Evolutionary conservation across 2,888 invertebrate genomes (phyloP).

Genomic region (Papilio demoleus): DNA sequence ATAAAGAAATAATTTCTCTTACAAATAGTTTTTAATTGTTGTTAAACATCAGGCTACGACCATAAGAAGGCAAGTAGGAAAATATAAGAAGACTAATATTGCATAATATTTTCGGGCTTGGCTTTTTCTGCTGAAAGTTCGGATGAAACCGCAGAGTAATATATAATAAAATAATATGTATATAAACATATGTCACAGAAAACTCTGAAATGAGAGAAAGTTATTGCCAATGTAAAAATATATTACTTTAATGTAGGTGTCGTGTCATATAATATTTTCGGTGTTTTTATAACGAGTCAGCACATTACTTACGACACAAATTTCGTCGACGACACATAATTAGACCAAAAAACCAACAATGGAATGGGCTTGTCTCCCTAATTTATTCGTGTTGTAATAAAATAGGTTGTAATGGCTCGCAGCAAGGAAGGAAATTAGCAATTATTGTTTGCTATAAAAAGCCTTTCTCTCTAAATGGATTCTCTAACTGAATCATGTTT

Average conservation of each 20-base stretch:
- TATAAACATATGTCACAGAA: no score
- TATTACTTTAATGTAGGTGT: neutral
- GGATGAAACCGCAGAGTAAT: neutral
- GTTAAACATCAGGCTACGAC: neutral
- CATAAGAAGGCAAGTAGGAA: neutral
- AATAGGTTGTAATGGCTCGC: conserved; percentile 22
- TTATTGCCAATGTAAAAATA: neutral
- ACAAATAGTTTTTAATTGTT: no score
- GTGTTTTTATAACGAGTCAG: conserved; percentile 1
- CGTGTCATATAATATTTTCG: neutral
- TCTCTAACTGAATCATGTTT: conserved; percentile 10
- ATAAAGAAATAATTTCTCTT: no score
- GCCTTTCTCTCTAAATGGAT: conserved; percentile 7
- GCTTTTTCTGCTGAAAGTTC: no score
- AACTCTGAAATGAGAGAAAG: neutral
- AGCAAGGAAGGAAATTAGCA: conserved; percentile 22
- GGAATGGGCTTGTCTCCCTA: conserved; percentile 17
- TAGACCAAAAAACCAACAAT: conserved; percentile 16
- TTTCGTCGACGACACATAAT: conserved; percentile 19
- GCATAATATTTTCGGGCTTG: no score
- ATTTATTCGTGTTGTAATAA: conserved; percentile 25
- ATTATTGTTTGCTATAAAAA: conserved; percentile 29
- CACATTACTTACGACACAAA: conserved; percentile 7
- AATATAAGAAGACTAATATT: neutral
- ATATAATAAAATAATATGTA: neutral